Conservation (phyloP, 2,888 invertebrate species). For the Gisinianus flammeolus region DNA sequence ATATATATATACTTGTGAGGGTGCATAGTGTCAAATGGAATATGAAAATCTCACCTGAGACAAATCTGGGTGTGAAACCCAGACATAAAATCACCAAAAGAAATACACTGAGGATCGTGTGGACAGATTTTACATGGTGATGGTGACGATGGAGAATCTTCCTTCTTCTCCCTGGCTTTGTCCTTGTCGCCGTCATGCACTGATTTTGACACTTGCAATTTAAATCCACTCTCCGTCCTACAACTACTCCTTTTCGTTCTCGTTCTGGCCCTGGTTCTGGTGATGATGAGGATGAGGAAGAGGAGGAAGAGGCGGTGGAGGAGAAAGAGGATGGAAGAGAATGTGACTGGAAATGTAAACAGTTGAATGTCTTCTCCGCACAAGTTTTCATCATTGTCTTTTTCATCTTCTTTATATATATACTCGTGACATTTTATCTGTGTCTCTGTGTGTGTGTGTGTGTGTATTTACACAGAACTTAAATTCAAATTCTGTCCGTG, state of each 20-base stretch:
- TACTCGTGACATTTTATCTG: background rate
- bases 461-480: too few species aligned
- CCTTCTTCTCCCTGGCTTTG: background rate
- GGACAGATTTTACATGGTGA: background rate
- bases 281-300: background rate
- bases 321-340: background rate
- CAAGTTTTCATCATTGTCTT: too few species aligned
- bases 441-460: too few species aligned
- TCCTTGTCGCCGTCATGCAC: too few species aligned
- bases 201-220: background rate
- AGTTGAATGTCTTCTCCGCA: background rate
- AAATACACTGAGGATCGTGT: conserved; percentile 6
- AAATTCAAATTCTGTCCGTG: too few species aligned
- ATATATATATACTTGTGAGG: too few species aligned
- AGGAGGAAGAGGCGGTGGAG: background rate
- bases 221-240: background rate
- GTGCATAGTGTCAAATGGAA: background rate
- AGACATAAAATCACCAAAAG: background rate
- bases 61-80: conserved; percentile 25
- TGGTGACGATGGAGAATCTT: too few species aligned
- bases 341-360: background rate
- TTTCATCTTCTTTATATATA: background rate
- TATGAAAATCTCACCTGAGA: conserved; percentile 24
- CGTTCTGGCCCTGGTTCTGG: background rate
- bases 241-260: background rate